Evolutionary conservation across 35 echinoderm and acorn worm species (phyloP).

Genomic region (Lytechinus variegatus): DNA sequence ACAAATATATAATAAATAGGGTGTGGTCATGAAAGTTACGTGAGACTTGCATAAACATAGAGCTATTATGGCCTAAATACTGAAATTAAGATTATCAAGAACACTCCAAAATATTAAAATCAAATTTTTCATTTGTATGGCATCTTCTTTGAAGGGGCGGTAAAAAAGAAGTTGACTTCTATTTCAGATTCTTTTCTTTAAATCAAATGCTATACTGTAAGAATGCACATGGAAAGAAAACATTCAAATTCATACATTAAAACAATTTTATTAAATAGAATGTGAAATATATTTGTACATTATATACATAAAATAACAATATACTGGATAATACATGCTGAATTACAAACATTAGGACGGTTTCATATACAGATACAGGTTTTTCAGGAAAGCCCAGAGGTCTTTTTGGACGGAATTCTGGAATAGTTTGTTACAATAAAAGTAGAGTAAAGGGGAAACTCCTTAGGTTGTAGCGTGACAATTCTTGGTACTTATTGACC

Average conservation of each 20-base stretch:
- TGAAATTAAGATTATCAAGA: no score
- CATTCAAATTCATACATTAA: neutral
- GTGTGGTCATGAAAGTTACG: neutral
- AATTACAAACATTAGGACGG: neutral
- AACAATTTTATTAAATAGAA: slow-evolving; percentile 3
- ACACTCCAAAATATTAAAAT: no score
- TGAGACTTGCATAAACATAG: neutral
- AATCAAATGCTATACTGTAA: neutral
- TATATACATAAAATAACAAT: neutral
- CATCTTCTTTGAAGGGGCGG: no score
- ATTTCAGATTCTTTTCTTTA: no score
- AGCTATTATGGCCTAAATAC: no score
- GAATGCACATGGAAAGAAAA: neutral
- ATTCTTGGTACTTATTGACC: neutral
- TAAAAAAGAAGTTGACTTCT: no score
- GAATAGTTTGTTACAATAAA: neutral
- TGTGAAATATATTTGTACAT: neutral
- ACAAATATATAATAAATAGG: neutral
- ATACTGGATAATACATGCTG: neutral
- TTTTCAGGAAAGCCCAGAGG: neutral
- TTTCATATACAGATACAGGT: neutral
- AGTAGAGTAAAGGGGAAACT: neutral
- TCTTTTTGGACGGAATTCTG: neutral
- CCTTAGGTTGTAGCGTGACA: neutral
- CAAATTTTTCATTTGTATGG: no score